Conservation (phyloP, 2,113 vertebrate genomes). For the Cyanoderma ruficeps region DNA sequence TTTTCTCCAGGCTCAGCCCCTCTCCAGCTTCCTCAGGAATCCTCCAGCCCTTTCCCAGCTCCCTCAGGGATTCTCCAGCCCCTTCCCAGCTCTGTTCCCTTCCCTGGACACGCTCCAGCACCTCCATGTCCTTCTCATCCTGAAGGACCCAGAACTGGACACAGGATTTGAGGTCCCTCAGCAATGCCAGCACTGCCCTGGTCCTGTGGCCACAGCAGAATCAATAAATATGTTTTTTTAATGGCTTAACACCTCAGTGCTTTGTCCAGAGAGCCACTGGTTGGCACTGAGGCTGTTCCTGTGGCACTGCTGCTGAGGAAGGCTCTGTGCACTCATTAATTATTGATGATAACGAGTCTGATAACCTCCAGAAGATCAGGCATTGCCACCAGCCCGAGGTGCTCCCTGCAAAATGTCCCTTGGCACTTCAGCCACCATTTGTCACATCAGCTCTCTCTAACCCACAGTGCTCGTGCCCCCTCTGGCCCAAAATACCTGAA, state of each 20-base stretch:
- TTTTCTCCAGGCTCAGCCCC: not conserved
- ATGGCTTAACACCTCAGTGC: not conserved
- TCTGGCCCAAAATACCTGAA: not conserved
- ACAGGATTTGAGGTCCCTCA: not conserved
- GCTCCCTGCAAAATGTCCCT: not conserved
- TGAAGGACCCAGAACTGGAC: not conserved
- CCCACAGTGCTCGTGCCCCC: rapidly evolving
- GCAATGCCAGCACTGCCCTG: not conserved
- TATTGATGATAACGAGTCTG: not conserved
- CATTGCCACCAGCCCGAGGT: not conserved
- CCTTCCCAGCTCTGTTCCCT: not conserved
- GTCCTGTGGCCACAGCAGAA: not conserved
- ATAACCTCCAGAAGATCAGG: too few relatives aligned
- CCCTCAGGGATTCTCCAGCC: not conserved
- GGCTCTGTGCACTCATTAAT: not conserved
- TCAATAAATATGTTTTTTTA: not conserved
- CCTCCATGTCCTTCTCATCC: not conserved
- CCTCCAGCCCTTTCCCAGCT: not conserved
- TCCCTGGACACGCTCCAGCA: rapidly evolving
- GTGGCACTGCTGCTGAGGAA: not conserved
- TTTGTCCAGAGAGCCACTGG: not conserved
- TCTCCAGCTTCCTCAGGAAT: not conserved
- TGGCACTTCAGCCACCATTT: not conserved
- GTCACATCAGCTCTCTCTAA: not conserved
- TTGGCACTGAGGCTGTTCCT: not conserved